phyloP scores from a whole-genome alignment of 2,113 vertebrate genomes.

The Capricornis sumatraensis region DNA sequence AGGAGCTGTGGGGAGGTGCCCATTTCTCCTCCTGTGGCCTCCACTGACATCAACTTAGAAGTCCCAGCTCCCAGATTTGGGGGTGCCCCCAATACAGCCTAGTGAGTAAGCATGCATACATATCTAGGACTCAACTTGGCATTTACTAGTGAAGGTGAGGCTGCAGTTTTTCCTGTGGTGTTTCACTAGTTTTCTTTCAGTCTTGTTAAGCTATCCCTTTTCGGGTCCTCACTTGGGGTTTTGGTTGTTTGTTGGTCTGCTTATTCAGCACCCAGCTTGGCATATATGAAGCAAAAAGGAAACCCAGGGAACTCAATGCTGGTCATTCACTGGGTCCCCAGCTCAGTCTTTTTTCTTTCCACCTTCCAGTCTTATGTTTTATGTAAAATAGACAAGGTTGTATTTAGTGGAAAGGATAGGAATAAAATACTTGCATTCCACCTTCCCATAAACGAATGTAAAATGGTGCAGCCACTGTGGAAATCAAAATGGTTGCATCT shows the following conservation, averaged over 20 bases:
- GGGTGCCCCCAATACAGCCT: not conserved
- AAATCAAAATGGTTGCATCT: not conserved
- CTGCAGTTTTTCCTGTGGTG: not conserved
- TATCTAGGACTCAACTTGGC: not conserved
- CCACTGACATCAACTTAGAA: not conserved
- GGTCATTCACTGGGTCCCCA: not conserved
- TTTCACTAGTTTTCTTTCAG: not conserved
- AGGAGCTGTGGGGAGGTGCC: not conserved
- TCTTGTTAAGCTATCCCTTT: not conserved
- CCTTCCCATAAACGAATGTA: not conserved
- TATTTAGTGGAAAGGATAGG: not conserved
- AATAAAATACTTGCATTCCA: not conserved
- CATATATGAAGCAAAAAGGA: not conserved
- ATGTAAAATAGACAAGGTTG: not conserved
- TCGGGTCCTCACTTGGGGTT: too few species aligned
- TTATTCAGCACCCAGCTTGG: not conserved
- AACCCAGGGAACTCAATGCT: not conserved
- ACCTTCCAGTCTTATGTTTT: not conserved
- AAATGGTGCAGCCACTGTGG: not conserved
- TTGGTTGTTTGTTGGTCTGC: not conserved
- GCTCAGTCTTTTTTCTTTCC: not conserved
- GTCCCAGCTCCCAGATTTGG: not conserved
- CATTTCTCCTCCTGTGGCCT: not conserved
- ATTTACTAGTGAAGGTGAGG: not conserved
- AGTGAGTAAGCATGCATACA: not conserved